Evolutionary conservation across 2,888 invertebrate genomes (phyloP).

Genomic region (Willowsia nigromaculata): DNA sequence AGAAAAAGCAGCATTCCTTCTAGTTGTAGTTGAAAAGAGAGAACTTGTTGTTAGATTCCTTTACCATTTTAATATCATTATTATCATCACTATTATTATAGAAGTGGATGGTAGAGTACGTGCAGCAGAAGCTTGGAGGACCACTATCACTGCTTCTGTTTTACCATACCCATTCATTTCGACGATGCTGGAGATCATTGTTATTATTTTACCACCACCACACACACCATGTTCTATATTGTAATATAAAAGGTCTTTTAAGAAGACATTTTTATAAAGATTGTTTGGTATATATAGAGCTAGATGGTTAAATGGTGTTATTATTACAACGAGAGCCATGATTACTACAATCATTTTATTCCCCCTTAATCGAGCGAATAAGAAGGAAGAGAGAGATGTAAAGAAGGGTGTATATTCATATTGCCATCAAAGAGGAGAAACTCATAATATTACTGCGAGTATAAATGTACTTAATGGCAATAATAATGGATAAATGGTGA

Average conservation of each 20-base stretch:
- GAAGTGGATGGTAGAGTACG: neutral
- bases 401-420: conserved; percentile 40
- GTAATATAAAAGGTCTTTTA: conserved; percentile 31
- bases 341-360: conserved; percentile 58
- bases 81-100: conserved; percentile 42
- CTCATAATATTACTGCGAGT: conserved; percentile 18
- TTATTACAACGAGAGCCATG: conserved; percentile 61
- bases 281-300: neutral
- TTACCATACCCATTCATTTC: conserved; percentile 54
- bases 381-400: neutral
- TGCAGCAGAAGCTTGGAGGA: neutral
- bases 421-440: neutral
- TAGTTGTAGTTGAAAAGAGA: neutral
- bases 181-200: conserved; percentile 52
- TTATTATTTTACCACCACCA: conserved; percentile 39
- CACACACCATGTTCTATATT: neutral
- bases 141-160: conserved; percentile 38
- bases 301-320: conserved; percentile 47
- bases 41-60: conserved; percentile 5
- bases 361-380: conserved; percentile 56
- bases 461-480: conserved; percentile 64
- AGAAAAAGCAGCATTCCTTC: conserved; percentile 26
- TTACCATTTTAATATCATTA: conserved; percentile 57
- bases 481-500: conserved; percentile 62
- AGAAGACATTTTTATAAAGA: neutral